Percentiles rank a stretch among this genome's conserved stretches.
Evolutionary conservation across 2,113 vertebrate genomes (phyloP).

Genomic region (Megaceryle torquata): DNA sequence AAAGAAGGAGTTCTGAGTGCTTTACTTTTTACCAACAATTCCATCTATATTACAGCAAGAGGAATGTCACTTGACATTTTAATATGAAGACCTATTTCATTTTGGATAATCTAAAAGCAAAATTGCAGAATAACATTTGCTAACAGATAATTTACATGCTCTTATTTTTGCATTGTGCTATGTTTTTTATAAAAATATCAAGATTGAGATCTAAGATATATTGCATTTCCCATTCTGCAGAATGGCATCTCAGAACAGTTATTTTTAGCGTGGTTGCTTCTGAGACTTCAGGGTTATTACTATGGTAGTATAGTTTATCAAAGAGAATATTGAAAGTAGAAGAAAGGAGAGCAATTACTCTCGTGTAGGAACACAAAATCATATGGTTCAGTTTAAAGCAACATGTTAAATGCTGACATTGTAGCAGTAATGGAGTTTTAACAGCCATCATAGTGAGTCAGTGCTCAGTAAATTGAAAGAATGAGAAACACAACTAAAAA

Average conservation of each 20-base stretch:
- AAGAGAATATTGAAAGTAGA: slow-evolving; percentile 49
- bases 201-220: slow-evolving; percentile 1
- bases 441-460: slow-evolving; percentile 1
- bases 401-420: background rate
- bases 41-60: slow-evolving; percentile 18
- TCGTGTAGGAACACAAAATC: slow-evolving; percentile 20
- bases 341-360: background rate
- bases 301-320: slow-evolving; percentile 26
- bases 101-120: slow-evolving; percentile 51
- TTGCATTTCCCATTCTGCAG: background rate
- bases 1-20: background rate
- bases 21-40: slow-evolving; percentile 22
- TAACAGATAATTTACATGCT: slow-evolving; percentile 25
- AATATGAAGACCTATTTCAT: slow-evolving; percentile 37
- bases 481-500: background rate
- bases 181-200: slow-evolving; percentile 36
- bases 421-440: background rate
- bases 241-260: slow-evolving; percentile 15
- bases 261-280: background rate
- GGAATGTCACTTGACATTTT: slow-evolving; percentile 39
- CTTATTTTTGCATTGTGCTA: slow-evolving; percentile 48
- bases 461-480: background rate
- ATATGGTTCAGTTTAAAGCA: slow-evolving; percentile 29
- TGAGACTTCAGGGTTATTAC: slow-evolving; percentile 39
- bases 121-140: slow-evolving; percentile 42